These are phyloP conservation scores for Torymus auratus DNA, from an alignment of 2,888 invertebrate genomes.

Conservation along the genomic window DNA sequence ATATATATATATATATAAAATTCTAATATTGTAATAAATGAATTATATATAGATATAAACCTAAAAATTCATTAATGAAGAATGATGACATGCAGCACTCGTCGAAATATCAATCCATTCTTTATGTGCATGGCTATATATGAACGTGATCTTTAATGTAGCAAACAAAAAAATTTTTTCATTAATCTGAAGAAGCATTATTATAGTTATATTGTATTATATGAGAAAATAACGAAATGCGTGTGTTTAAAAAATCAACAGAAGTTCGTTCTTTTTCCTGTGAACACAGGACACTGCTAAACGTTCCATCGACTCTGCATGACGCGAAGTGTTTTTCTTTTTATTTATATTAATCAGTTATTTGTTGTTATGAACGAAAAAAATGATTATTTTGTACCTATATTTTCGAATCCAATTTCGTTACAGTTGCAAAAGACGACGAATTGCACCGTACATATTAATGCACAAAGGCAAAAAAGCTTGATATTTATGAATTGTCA, in stretches of 20 bases:
- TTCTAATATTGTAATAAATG: slow-evolving; percentile 15
- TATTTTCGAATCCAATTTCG: slow-evolving; percentile 43
- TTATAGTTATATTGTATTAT: not conserved
- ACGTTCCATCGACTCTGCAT: slow-evolving; percentile 65
- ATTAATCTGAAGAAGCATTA: slow-evolving; percentile 16
- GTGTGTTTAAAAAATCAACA: slow-evolving; percentile 29
- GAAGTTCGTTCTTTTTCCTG: slow-evolving; percentile 69
- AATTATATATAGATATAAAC: not conserved
- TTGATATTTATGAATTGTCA: slow-evolving; percentile 52
- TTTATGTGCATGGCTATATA: slow-evolving; percentile 8
- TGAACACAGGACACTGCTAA: slow-evolving; percentile 73
- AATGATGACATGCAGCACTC: slow-evolving; percentile 69
- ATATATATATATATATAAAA: no score
- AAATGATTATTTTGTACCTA: slow-evolving; percentile 28
- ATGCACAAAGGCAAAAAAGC: slow-evolving; percentile 66
- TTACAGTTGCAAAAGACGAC: slow-evolving; percentile 64
- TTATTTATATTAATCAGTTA: slow-evolving; percentile 55
- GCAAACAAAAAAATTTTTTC: slow-evolving; percentile 2
- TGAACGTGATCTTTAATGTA: slow-evolving; percentile 8
- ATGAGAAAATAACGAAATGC: slow-evolving; percentile 4
- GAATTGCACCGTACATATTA: slow-evolving; percentile 60
- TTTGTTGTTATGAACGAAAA: slow-evolving; percentile 52
- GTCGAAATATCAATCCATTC: slow-evolving; percentile 63
- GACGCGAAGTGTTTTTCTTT: slow-evolving; percentile 60
- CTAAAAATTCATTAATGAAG: slow-evolving; percentile 26